A percentile compares a stretch with the other conserved stretches of the same genome.
Conservation (phyloP, 2,797 vertebrate genomes). For the Chaenodraco wilsoni region DNA sequence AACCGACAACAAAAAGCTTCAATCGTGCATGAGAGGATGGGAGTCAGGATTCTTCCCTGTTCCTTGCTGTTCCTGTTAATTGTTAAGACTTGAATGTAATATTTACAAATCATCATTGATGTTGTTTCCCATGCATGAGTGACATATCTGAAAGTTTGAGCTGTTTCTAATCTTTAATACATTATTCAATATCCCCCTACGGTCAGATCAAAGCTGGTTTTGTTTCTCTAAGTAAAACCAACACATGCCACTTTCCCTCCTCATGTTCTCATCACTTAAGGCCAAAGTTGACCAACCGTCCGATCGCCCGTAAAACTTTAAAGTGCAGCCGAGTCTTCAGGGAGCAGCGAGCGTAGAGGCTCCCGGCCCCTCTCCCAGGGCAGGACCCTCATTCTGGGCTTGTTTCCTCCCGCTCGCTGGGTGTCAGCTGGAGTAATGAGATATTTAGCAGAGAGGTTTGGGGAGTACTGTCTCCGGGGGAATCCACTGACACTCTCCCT, state of each 20-base stretch:
- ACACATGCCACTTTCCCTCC: conserved; percentile 28
- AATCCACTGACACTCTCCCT: conserved; percentile 63
- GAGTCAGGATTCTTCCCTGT: background rate
- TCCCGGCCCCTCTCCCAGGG: conserved; percentile 46
- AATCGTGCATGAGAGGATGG: background rate
- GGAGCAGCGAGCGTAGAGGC: conserved; percentile 9
- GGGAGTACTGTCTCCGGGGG: conserved; percentile 65
- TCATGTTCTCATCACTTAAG: background rate
- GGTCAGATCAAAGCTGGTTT: conserved; percentile 37
- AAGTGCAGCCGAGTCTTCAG: conserved; percentile 17
- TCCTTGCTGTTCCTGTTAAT: too few relatives aligned
- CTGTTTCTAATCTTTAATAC: conserved; percentile 38
- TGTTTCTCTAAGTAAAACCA: conserved; percentile 30
- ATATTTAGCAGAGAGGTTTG: conserved; percentile 72
- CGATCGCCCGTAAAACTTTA: conserved; percentile 18
- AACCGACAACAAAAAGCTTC: conserved; percentile 5
- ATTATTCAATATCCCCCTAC: conserved; percentile 43
- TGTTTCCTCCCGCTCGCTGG: conserved; percentile 42
- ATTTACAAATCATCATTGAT: background rate
- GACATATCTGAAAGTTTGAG: conserved; percentile 40
- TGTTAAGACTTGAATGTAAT: too few relatives aligned
- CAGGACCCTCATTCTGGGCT: conserved; percentile 62
- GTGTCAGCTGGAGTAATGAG: conserved; percentile 78
- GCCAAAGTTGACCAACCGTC: conserved; percentile 14
- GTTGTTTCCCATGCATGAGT: conserved; percentile 6